phyloP scores from a whole-genome alignment of 2,797 vertebrate species.

The Mormyrops boulengeri region DNA sequence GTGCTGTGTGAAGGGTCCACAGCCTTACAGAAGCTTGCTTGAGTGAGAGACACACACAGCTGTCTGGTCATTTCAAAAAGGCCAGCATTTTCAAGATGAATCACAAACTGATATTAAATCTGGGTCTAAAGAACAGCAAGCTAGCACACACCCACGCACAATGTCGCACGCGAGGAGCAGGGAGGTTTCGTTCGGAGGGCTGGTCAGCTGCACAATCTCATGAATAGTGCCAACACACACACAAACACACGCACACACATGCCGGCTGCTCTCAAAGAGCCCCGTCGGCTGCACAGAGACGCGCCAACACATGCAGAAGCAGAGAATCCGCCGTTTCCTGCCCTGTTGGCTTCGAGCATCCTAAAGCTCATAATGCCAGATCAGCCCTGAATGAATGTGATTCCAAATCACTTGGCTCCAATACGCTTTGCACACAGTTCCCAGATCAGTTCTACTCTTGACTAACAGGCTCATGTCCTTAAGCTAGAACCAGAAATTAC shows the following conservation, averaged over 20 bases:
- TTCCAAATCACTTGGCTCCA: slow-evolving; percentile 24
- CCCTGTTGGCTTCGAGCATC: not conserved
- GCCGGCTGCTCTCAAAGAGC: not conserved
- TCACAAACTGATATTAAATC: slow-evolving; percentile 16
- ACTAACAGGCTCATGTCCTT: slow-evolving; percentile 13
- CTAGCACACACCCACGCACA: not conserved
- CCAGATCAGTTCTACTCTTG: slow-evolving; percentile 21
- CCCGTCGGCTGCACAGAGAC: not conserved
- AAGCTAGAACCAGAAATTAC: slow-evolving; percentile 15
- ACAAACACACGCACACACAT: slow-evolving; percentile 14
- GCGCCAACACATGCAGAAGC: slow-evolving; percentile 16
- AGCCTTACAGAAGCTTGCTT: not conserved
- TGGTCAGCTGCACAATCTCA: not conserved
- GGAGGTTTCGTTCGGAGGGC: not conserved
- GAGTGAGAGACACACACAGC: not conserved
- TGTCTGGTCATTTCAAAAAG: not conserved
- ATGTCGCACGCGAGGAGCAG: not conserved
- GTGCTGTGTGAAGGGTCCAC: not conserved
- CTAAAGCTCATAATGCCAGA: slow-evolving; percentile 14
- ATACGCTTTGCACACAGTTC: slow-evolving; percentile 15
- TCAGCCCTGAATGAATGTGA: slow-evolving; percentile 16
- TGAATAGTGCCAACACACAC: not conserved
- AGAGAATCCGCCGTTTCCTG: not conserved
- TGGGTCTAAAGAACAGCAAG: not conserved
- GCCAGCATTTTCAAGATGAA: not conserved